Conservation (phyloP, 2,113 vertebrate species). For the Plecotus auritus region DNA sequence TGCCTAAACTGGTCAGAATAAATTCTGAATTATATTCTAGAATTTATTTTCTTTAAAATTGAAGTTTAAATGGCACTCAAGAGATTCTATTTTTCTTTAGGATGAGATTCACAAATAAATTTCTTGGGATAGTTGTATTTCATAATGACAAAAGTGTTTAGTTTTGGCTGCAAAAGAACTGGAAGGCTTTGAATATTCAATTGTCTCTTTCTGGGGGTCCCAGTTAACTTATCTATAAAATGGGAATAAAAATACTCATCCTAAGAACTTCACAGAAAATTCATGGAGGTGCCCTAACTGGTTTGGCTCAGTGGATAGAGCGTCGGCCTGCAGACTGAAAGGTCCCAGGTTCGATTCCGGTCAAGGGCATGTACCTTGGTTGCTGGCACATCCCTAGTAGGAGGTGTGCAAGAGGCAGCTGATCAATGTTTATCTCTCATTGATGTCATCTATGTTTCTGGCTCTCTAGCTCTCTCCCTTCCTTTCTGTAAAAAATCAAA, state of each 20-base stretch:
- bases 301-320: too few relatives aligned
- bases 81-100: not conserved
- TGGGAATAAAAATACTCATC: not conserved
- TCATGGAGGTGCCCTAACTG: not conserved
- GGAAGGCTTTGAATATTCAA: not conserved
- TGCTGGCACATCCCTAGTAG: too few relatives aligned
- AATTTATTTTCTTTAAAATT: not conserved
- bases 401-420: too few relatives aligned
- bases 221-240: not conserved
- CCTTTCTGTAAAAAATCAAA: too few relatives aligned
- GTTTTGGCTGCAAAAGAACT: not conserved
- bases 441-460: too few relatives aligned
- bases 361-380: too few relatives aligned
- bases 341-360: too few relatives aligned
- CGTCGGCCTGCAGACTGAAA: too few relatives aligned
- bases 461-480: too few relatives aligned
- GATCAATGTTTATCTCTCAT: too few relatives aligned
- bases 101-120: not conserved
- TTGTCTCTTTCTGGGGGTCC: not conserved
- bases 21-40: not conserved
- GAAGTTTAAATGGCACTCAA: not conserved
- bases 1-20: not conserved
- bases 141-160: not conserved
- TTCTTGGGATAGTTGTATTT: not conserved
- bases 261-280: not conserved